A percentile compares a stretch with the other conserved stretches of the same genome.
Conservation (phyloP, 1,140 invertebrate species). For the Maconellicoccus hirsutus region DNA sequence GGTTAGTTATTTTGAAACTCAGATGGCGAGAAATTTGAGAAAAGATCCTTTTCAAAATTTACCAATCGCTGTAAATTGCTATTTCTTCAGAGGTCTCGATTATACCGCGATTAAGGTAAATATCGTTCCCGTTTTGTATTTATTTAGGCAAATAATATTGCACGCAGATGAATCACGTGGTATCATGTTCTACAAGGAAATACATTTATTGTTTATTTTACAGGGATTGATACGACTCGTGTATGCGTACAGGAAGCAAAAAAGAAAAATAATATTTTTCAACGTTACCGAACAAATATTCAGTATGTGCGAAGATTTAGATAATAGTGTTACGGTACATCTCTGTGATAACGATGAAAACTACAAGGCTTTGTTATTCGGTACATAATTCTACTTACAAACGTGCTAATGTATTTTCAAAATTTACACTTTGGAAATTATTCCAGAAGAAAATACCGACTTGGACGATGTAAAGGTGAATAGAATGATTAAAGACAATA, state of each 20-base stretch:
- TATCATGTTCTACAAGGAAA: no score
- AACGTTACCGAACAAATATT: neutral
- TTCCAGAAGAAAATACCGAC: neutral
- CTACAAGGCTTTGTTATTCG: neutral
- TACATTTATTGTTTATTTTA: neutral
- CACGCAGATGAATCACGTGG: no score
- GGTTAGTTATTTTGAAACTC: conserved; percentile 38
- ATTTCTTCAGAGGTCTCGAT: conserved; percentile 46
- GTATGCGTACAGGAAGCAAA: neutral
- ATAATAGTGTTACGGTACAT: neutral
- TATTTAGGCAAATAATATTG: no score
- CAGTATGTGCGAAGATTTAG: neutral
- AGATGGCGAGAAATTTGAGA: conserved; percentile 40
- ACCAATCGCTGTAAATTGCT: conserved; percentile 47
- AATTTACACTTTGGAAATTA: neutral
- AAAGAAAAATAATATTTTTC: neutral
- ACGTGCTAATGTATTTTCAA: neutral
- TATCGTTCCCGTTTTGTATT: neutral
- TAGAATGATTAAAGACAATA: neutral
- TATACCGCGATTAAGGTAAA: conserved; percentile 39
- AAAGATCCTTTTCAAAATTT: conserved; percentile 40
- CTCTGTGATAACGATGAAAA: conserved; percentile 15
- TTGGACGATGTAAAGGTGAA: neutral
- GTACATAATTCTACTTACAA: neutral
- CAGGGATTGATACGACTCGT: neutral